Evolutionary conservation across 2,888 invertebrate genomes (phyloP).

Genomic region (Tetragonula carbonaria): DNA sequence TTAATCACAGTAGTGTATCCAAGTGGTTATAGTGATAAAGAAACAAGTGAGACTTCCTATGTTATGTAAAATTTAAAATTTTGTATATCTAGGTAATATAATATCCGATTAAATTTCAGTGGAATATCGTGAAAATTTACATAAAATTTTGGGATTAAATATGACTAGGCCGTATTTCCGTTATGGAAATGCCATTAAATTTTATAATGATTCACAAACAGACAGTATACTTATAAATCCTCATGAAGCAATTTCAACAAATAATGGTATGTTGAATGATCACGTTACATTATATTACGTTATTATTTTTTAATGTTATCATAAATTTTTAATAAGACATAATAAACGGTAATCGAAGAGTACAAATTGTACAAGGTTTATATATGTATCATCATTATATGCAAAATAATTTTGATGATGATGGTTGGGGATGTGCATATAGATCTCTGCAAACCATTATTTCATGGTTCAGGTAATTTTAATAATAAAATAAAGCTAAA

Average conservation of each 20-base stretch:
- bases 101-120: constrained; percentile 84
- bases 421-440: constrained; percentile 99
- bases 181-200: constrained; percentile 88
- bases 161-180: constrained; percentile 90
- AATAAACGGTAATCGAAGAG: constrained; percentile 34
- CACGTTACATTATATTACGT: neutral
- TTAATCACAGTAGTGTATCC: constrained; percentile 91
- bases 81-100: neutral
- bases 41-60: constrained; percentile 86
- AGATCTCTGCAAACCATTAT: constrained; percentile 97
- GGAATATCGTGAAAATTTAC: constrained; percentile 88
- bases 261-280: constrained; percentile 70
- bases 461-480: constrained; percentile 93
- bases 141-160: constrained; percentile 89
- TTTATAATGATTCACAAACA: constrained; percentile 84
- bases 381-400: constrained; percentile 99
- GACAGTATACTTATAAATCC: constrained; percentile 88
- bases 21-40: constrained; percentile 87
- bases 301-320: neutral
- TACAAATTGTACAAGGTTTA: constrained; percentile 88
- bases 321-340: constrained; percentile 25
- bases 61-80: neutral
- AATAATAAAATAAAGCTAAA: neutral
- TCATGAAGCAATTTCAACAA: constrained; percentile 87
- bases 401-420: constrained; percentile 96